phyloP scores from a whole-genome alignment of 2,113 vertebrate species.

The Benitochromis conjunctus region DNA sequence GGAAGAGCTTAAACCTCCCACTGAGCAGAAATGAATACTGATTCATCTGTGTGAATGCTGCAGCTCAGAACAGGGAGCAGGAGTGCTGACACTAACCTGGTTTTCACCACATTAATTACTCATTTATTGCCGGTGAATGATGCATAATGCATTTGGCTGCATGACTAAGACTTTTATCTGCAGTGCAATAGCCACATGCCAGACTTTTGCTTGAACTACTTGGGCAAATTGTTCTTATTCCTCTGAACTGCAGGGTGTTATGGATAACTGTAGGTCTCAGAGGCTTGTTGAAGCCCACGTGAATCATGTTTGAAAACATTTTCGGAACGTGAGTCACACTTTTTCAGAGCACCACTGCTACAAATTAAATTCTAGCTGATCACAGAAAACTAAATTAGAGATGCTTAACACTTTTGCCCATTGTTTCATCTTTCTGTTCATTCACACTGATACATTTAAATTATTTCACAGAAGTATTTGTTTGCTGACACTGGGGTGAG shows the following conservation, averaged over 20 bases:
- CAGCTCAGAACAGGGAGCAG: neutral
- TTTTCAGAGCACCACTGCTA: neutral
- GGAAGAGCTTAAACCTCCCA: constrained; percentile 38
- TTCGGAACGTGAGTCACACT: neutral
- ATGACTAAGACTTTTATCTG: constrained; percentile 6
- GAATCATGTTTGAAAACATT: neutral
- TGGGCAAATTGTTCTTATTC: neutral
- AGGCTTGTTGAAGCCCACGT: neutral
- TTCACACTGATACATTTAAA: neutral
- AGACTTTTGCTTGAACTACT: neutral
- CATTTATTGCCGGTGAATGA: constrained; percentile 4
- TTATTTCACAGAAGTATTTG: neutral
- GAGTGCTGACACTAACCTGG: constrained; percentile 22
- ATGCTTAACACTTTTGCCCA: neutral
- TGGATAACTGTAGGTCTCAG: neutral
- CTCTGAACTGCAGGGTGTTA: neutral
- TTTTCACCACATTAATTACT: constrained; percentile 35
- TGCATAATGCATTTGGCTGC: constrained; percentile 23
- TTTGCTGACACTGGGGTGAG: neutral
- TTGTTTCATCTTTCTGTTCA: neutral
- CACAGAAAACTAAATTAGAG: neutral
- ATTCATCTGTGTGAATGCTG: constrained; percentile 42
- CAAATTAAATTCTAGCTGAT: neutral
- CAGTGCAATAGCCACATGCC: neutral
- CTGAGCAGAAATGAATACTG: constrained; percentile 53